phyloP scores from a whole-genome alignment of 2,113 vertebrate species.

The Rhea pennata region DNA sequence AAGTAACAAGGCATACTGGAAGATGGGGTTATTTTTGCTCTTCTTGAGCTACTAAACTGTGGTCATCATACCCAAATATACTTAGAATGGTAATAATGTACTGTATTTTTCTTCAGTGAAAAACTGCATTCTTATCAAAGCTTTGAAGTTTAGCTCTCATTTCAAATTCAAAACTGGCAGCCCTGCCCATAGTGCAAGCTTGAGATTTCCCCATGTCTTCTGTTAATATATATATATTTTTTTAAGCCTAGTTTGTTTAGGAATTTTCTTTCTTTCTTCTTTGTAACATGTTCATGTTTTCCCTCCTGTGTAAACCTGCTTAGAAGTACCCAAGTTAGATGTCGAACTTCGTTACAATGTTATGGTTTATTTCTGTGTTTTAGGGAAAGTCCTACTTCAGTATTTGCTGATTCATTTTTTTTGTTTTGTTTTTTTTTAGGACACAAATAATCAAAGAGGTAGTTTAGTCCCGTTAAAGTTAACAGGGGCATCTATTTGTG shows the following conservation, averaged over 20 bases:
- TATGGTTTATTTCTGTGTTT: neutral
- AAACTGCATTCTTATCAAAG: neutral
- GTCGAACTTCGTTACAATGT: neutral
- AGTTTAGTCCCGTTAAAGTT: neutral
- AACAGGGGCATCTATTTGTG: neutral
- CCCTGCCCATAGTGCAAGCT: neutral
- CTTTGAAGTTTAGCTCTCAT: neutral
- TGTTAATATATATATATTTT: neutral
- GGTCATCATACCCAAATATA: neutral
- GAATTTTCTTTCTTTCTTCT: neutral
- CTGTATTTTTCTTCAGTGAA: neutral
- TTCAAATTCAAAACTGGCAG: neutral
- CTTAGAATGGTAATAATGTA: neutral
- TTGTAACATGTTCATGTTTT: too few relatives aligned
- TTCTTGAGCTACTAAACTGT: neutral
- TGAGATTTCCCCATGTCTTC: neutral
- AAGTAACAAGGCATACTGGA: neutral
- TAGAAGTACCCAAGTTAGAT: neutral
- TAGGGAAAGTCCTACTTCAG: neutral
- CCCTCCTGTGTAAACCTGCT: neutral
- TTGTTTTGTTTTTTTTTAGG: neutral
- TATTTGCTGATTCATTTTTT: neutral
- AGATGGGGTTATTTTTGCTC: neutral
- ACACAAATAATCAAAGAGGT: neutral
- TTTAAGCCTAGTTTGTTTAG: neutral